These are phyloP conservation scores for Mantis religiosa DNA, from an alignment of 2,888 invertebrate genomes.

Conservation along the genomic window DNA sequence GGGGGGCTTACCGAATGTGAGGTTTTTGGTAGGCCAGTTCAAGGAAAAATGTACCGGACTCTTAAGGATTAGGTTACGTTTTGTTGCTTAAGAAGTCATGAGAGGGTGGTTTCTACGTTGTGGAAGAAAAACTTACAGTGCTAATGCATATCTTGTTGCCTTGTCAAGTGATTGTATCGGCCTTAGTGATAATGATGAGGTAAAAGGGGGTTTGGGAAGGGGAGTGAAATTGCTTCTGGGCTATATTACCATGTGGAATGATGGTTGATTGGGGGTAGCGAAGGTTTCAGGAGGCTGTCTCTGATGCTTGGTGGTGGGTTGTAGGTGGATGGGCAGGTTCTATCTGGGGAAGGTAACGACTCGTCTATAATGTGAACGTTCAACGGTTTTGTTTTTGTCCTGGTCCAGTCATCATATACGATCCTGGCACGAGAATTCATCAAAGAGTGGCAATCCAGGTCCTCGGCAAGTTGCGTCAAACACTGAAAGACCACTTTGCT, in stretches of 20 bases:
- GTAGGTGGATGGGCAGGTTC: background rate
- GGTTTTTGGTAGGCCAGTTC: background rate
- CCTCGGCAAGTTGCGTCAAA: background rate
- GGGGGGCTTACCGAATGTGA: background rate
- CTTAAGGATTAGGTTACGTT: background rate
- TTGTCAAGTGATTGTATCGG: background rate
- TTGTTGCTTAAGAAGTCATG: background rate
- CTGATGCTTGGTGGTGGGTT: background rate
- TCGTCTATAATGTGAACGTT: background rate
- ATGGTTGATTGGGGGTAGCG: background rate
- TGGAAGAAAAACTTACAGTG: background rate
- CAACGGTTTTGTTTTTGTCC: background rate
- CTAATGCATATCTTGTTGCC: background rate
- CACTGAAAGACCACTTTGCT: background rate
- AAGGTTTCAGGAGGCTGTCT: background rate
- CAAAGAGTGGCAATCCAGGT: background rate
- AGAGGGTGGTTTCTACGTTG: background rate
- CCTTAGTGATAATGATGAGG: background rate
- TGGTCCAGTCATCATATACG: slow-evolving; percentile 8
- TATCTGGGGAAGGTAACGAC: background rate
- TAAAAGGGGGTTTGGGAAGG: background rate
- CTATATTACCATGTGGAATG: background rate
- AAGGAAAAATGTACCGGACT: background rate
- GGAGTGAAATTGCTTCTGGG: background rate
- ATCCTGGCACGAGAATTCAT: background rate